Conservation (phyloP, 1,140 invertebrate genomes). For the fruit fly (Drosophila melanogaster) region DNA sequence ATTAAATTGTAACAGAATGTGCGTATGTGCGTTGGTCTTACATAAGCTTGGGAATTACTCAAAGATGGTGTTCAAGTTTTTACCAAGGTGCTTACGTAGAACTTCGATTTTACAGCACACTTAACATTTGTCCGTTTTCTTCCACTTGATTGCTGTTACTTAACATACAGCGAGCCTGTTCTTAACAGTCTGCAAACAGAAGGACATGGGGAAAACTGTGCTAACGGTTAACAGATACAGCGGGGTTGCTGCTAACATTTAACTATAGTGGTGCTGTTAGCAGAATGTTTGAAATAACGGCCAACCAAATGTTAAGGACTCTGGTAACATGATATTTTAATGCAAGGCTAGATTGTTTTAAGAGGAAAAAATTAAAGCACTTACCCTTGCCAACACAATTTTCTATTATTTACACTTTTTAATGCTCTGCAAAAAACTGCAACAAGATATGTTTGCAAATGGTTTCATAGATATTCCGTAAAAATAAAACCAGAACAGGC, state of each 20-base stretch:
- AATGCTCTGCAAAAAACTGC: neutral
- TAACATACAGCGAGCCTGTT: neutral
- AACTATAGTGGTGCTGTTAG: neutral
- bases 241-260: conserved; percentile 19
- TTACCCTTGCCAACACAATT: too few relatives aligned
- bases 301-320: neutral
- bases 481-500: neutral
- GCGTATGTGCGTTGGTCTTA: neutral
- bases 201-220: conserved; percentile 38
- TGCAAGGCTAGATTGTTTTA: neutral
- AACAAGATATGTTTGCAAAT: neutral
- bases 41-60: neutral
- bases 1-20: conserved; percentile 25
- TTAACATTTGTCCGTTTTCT: neutral
- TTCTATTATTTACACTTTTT: neutral
- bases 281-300: conserved; percentile 7
- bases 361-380: too few relatives aligned
- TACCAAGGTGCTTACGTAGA: too few relatives aligned
- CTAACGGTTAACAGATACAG: conserved; percentile 64
- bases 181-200: conserved; percentile 7
- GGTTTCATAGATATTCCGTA: neutral
- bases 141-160: neutral
- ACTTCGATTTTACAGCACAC: too few relatives aligned
- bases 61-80: too few relatives aligned
- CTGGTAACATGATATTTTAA: too few relatives aligned